Base-by-base conservation (phyloP, 2,797 vertebrate genomes). In the Bryconaethiops microstoma region DNA sequence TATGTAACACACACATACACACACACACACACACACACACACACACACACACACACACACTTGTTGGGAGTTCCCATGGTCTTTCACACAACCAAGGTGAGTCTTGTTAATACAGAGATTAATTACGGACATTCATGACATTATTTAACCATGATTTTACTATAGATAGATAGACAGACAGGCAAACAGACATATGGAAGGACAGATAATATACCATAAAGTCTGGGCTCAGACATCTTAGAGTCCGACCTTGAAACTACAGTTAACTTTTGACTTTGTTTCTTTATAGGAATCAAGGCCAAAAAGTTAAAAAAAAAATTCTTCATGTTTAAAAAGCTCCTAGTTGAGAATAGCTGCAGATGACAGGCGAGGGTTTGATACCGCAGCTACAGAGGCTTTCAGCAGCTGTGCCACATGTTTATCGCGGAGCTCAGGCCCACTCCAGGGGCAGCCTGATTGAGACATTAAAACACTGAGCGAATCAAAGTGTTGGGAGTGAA, bases 211-310 rank as follows among this genome's bases (percentile, higher is more conserved):
- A 8, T 12, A 9, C 45, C 45, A 48, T 12, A 35, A 8, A 9
- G 45, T 84, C 86, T 67, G 74, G 55, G 82, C 79, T 82, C 45
- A 29, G 42, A 48, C 19, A 25, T 70, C 45, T 52, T 70, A 29
- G 13, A 21, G 14, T 12, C 68, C 23, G 45, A 50, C 45, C 68
- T 52, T 29, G 21, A 52, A 50, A 52, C 48, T 52, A 25, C n/a
- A 45, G 40, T 7, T 13, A 50, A 21, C 45, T 48, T 48, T 48
- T 48, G 67, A 25, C 13, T 52, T 48, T 0, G 4, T 4, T 23
- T 48, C 19, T 40, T 45, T 39, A 40, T 5, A 19, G 6, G 63
- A 69, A 69, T 19, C 2, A 1, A 71, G 48, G 69, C 45, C 65
- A 48, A 12, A 48, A 48, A 48, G 45, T 35, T 2, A 7, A 50